Base-by-base conservation (phyloP, 2,888 invertebrate species). In the Pandemis corylana region DNA sequence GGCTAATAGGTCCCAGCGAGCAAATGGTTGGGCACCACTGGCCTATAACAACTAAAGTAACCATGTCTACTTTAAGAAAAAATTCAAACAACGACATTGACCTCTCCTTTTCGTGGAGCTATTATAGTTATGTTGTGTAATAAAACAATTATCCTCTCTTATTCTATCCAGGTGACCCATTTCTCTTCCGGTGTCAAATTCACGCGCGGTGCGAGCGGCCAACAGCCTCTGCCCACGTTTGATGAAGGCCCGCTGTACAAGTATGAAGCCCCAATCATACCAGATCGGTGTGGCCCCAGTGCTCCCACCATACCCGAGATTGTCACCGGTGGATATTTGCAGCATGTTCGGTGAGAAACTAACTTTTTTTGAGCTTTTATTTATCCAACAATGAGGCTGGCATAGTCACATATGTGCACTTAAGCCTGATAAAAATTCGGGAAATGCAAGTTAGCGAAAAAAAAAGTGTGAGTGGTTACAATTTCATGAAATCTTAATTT, bases 131-230 rank as follows among this genome's bases (percentile, higher is more conserved):
- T 44, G 44, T 9, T 44, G 44, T 49, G 13, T 49, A 49, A 13
- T 13, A 49, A 49, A 7, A 44, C 44, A 13, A 51, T n/a, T 6
- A 2, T 15, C 20, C 7, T 56, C 2, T 56, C 20, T 15, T 7
- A 15, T 6, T 28, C 12, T 3, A 10, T 5, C 0, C 85, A 94
- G 94, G 95, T 95, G 0, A 96, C 96, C 0, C 97, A 97, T 78
- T 98, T 98, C 90, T 98, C 98, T 0, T 96, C 97, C 0, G 98
- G 98, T 20, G 97, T 98, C 7, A 97, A 97, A 87, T 97, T 98
- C 88, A 96, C 97, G 0, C 94, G 96, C 66, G 96, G 96, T 5
- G 90, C 95, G 0, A 94, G 93, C 78, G 95, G 96, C 7, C 94
- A 95, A 20, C 96, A 97, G 56, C 96, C 97, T 0, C 88, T 98